phyloP scores from a whole-genome alignment of 2,888 invertebrate genomes.

The Eupithecia insigniata region DNA sequence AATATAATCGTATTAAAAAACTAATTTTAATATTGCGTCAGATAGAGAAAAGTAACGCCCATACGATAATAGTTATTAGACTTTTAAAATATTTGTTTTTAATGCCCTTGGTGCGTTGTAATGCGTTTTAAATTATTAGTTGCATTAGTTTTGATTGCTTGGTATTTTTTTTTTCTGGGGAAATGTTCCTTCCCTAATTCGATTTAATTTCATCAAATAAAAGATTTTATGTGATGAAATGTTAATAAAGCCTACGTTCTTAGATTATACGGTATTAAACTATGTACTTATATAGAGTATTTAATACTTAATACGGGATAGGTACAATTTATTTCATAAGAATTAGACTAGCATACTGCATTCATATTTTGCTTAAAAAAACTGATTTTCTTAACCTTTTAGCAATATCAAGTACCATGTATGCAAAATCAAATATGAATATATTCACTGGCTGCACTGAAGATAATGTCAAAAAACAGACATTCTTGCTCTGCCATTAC shows the following conservation, averaged over 20 bases:
- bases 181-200: neutral
- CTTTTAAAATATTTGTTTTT: slow-evolving; percentile 32
- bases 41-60: slow-evolving; percentile 35
- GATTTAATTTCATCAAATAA: too few species aligned
- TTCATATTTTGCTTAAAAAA: neutral
- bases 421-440: neutral
- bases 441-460: neutral
- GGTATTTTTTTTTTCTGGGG: neutral
- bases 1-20: slow-evolving; percentile 23
- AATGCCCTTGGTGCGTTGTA: slow-evolving; percentile 18
- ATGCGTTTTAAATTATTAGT: slow-evolving; percentile 33
- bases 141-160: slow-evolving; percentile 13
- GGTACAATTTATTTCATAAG: neutral
- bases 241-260: neutral
- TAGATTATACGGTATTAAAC: neutral
- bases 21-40: slow-evolving; percentile 32
- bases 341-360: neutral
- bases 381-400: too few species aligned
- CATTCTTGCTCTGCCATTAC: neutral
- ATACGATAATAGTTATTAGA: slow-evolving; percentile 29
- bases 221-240: neutral
- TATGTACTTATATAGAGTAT: too few species aligned
- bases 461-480: slow-evolving; percentile 28
- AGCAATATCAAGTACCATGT: too few species aligned
- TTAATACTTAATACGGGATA: neutral